Base-by-base conservation (phyloP, 2,113 vertebrate species). In the Ctenodactylus gundi region DNA sequence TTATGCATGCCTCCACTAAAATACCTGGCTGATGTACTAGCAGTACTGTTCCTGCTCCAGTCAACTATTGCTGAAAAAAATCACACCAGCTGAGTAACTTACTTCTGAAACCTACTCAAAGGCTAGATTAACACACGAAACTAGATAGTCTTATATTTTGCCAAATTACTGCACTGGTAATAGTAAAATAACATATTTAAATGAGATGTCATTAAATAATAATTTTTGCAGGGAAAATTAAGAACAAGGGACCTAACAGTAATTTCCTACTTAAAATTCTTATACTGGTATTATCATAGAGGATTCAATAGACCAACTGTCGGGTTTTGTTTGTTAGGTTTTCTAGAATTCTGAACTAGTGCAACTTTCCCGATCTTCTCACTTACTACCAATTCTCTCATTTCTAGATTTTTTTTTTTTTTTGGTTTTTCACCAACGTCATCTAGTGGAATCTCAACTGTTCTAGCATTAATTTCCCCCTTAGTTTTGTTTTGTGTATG, bases 321-420 rank as follows among this genome's bases (percentile, higher is more conserved):
- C n/a, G n/a, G n/a, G 58, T 90, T 94, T 72, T 80, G 21, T 55
- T 85, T 88, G 29, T 20, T 36, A 85, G n/a, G n/a, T 85, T 68
- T 93, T 78, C 7, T 86, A n/a, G n/a, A n/a, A n/a, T 85, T 49
- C 18, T 57, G 41, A 62, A 53, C 76, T n/a, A 81, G 49, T 21
- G 64, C 12, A 41, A 4, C 41, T 76, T 91, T 10, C 34, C 11
- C 34, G 44, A 11, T 44, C 41, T 20, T 78, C 8, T 62, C 1
- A 1, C 4, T 78, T 4, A 77, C 1, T 83, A 44, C 11, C 7
- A 70, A 8, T 64, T 81, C 51, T 65, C 29, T 85, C 18, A 3
- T 53, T 53, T 68, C 9, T 93, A 81, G 76, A 67, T 34, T 31
- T 78, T 81, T 14, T 53, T 1, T 67, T 82, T 62, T 34, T 31